Base-by-base conservation (phyloP, 2,797 vertebrate species). In the Esox lucius region DNA sequence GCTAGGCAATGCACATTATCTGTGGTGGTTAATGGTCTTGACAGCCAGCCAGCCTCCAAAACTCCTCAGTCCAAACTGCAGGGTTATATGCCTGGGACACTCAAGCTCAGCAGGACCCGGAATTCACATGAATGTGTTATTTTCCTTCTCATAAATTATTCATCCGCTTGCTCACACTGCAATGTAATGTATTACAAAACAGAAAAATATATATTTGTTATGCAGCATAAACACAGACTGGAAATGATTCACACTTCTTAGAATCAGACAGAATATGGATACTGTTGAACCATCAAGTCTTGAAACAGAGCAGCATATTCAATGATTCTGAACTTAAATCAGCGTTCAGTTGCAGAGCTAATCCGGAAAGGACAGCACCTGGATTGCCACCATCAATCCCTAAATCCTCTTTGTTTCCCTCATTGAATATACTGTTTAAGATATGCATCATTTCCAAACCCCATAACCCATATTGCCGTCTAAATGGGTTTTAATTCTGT, bases 71-170 rank as follows among this genome's bases (percentile, higher is more conserved):
- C 62, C 28, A 28, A 33, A 65, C 62, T 28, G 26, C 24, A 62
- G 61, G 62, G 62, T 33, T 65, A 7, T 33, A 33, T 33, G 15
- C 28, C 62, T 17, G 62, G 28, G 62, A 65, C 5, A 31, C 56
- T 65, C 42, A 11, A 46, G 42, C 42, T 46, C 28, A 65, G 28
- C 62, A 33, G 62, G 28, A 65, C 15, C 15, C 28, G 33, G 62
- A 65, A 64, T 64, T 65, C 62, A 65, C 28, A 65, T 26, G 62
- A 65, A 65, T 65, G 28, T 7, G 28, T 65, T 65, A 2, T 65
- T 26, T 65, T 65, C 2, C 62, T 15, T 13, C 28, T 61, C 56
- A 11, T 61, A 61, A 22, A 26, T 61, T 61, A 61, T 26, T 26
- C 56, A 61, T 61, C 22, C 56, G 22, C 22, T 4, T 61, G 56